Conservation (phyloP, 2,113 vertebrate species). For the Thamnaconus septentrionalis region DNA sequence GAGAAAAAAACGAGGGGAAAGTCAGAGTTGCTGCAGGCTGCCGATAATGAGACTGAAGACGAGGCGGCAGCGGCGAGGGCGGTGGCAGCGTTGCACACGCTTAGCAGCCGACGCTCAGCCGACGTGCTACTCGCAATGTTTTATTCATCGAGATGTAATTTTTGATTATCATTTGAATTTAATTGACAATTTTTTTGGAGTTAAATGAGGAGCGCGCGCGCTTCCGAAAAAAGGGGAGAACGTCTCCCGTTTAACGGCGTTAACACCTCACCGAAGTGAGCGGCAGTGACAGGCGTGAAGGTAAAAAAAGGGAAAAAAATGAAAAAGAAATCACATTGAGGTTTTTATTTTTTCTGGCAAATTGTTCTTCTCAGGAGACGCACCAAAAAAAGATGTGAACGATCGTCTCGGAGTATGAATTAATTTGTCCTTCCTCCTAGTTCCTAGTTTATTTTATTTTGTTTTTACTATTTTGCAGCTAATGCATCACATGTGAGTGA, state of each 20-base stretch:
- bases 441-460: no score
- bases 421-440: no score
- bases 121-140: slow-evolving; percentile 55
- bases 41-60: slow-evolving; percentile 40
- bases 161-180: slow-evolving; percentile 59
- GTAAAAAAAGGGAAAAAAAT: no score
- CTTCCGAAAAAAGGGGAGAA: slow-evolving; percentile 14
- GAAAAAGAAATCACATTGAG: background rate
- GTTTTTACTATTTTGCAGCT: no score
- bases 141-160: slow-evolving; percentile 62
- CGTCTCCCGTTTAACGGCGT: slow-evolving; percentile 46
- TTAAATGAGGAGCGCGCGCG: slow-evolving; percentile 50
- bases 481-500: no score
- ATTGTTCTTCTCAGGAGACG: no score
- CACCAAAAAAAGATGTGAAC: no score
- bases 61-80: slow-evolving; percentile 12
- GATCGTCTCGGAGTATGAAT: no score
- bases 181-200: slow-evolving; percentile 54
- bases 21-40: slow-evolving; percentile 34
- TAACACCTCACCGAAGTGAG: slow-evolving; percentile 32
- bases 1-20: background rate
- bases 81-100: slow-evolving; percentile 27
- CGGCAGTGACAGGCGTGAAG: slow-evolving; percentile 28
- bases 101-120: background rate
- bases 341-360: no score